Base-by-base conservation (phyloP, 2,888 invertebrate species). In the Tenthredo mesomela region DNA sequence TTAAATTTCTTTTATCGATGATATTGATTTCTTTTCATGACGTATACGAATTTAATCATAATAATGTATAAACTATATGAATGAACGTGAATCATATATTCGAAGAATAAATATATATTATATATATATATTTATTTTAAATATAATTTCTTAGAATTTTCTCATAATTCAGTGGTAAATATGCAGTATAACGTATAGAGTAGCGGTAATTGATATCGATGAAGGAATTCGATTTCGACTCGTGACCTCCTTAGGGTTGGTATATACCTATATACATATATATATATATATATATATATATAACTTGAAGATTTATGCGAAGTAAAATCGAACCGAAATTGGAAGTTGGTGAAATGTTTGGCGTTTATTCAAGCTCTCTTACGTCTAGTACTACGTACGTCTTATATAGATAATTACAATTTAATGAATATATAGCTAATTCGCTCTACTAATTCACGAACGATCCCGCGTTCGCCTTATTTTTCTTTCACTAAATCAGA, bases 201-300 rank as follows among this genome's bases (percentile, higher is more conserved):
- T n/a, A 58, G 18, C 67, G 67, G 33, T 67, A 67, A 67, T 67
- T 18, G 33, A 33, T 67, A 67, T 33, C 10, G 33, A 25, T 15
- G 15, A 15, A 33, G 18, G 67, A 67, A 67, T 67, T 67, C 67
- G 67, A 67, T 67, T 67, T 67, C 67, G 29, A 33, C 15, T 67
- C 33, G 33, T 67, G 67, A 33, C 67, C 67, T 33, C 67, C 18
- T 67, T 67, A 29, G 61, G 25, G 25, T 61, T 10, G 9, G 61
- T 61, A 61, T 61, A 2, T 29, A 29, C n/a, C n/a, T 29, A 29
- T 2, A 2, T 29, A 58, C n/a, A n/a, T 25, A 58, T 25, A 61
- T 12, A 25, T n/a, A n/a, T n/a, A 2, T 29, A 29, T 29, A 29
- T 2, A 2, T 29, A 58, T 7, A n/a, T 25, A 58, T 25, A 61